Base-by-base conservation (phyloP, 2,888 invertebrate species). In the Busseola fusca region DNA sequence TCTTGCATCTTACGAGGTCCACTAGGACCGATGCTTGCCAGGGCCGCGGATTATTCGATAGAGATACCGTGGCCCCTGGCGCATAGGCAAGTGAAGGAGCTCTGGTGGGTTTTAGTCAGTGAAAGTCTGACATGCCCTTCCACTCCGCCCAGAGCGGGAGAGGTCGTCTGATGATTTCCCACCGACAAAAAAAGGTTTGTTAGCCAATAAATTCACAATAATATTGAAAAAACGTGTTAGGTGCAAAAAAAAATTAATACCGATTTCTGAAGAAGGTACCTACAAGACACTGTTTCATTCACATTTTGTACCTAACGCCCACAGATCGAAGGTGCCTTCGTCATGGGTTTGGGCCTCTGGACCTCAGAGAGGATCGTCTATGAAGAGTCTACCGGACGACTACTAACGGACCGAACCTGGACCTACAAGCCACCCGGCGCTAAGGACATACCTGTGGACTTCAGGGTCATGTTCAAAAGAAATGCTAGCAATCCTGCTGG, bases 361-460 rank as follows among this genome's bases (percentile, higher is more conserved):
- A 97, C 97, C 0, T 95, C 95, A 0, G 98, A 98, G 88, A 96
- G 97, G 69, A 87, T 98, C 50, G 88, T 96, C 10, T 97, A 96
- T 87, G 96, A 97, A 71, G 89, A 93, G 9, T 93, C 96, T 18
- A 78, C 79, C 0, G 98, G 98, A 0, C 92, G 95, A 65, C 91
- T 97, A 14, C 91, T 97, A 3, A 97, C 97, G 0, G 95, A 97
- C 85, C 94, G 97, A 37, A 97, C 98, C 0, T 98, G 98, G 98
- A 96, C 95, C 25, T 97, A 97, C 89, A 97, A 97, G 87, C 96
- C 97, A 6, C 97, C 97, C 0, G 97, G 97, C 0, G 96, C 96
- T 0, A 97, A 96, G 82, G 97, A 97, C 86, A 97, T 97, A 76
- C 97, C 97, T 0, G 93, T 95, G 0, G 97, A 97, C 91, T 97